phyloP scores from a whole-genome alignment of 2,888 invertebrate genomes.

The Machimus rusticus region DNA sequence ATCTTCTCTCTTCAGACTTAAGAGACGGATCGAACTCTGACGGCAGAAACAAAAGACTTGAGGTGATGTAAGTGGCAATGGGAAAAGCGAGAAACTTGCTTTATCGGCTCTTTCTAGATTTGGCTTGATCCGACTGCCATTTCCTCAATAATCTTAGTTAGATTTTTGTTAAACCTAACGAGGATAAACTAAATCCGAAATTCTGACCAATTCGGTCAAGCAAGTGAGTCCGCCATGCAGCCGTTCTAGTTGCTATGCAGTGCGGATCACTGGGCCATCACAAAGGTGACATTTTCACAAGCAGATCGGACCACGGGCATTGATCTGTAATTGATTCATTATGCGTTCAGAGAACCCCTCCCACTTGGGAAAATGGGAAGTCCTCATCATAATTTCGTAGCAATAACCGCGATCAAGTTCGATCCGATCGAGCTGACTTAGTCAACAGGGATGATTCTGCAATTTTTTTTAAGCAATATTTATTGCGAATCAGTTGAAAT shows the following conservation, averaged over 20 bases:
- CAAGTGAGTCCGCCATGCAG: neutral
- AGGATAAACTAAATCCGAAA: neutral
- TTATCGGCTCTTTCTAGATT: neutral
- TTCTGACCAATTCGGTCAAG: neutral
- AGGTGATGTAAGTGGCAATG: neutral
- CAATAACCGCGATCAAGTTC: neutral
- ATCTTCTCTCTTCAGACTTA: neutral
- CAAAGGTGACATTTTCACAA: neutral
- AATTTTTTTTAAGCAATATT: neutral
- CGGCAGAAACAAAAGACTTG: conserved; percentile 17
- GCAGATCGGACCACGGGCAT: neutral
- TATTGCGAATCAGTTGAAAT: neutral
- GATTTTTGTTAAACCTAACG: neutral
- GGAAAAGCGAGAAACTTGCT: conserved; percentile 11
- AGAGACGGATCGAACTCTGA: neutral
- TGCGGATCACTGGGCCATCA: neutral
- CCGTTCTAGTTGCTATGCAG: neutral
- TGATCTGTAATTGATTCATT: neutral
- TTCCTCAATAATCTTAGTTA: neutral
- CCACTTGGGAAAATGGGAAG: neutral
- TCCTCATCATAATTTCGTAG: neutral
- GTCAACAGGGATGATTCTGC: neutral
- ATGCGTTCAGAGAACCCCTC: neutral
- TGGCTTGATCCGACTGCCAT: neutral
- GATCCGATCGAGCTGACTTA: neutral